phyloP scores from a whole-genome alignment of 2,113 vertebrate species.

The Macheiramphus alcinus region DNA sequence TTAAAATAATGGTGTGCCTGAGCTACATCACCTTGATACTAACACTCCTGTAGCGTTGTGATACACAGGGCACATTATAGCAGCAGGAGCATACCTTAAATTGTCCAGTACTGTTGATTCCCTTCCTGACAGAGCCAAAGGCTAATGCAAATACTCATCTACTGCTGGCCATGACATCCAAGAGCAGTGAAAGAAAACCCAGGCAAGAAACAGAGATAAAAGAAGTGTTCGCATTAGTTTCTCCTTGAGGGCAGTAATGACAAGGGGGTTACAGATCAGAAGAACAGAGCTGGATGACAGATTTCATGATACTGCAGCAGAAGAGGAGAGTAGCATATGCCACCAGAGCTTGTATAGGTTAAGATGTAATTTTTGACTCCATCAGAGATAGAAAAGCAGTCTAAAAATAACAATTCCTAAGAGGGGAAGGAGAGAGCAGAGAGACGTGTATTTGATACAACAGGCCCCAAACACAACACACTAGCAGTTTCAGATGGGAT shows the following conservation, averaged over 20 bases:
- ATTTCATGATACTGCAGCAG: neutral
- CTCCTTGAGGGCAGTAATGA: neutral
- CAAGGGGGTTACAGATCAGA: neutral
- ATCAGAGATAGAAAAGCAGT: neutral
- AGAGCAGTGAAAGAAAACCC: neutral
- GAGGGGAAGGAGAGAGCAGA: neutral
- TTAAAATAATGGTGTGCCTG: neutral
- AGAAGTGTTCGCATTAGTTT: neutral
- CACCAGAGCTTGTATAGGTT: neutral
- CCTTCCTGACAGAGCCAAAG: neutral
- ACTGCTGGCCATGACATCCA: neutral
- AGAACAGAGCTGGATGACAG: neutral
- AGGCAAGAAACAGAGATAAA: neutral
- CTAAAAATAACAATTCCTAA: conserved; percentile 27
- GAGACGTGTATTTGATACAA: neutral
- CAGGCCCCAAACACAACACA: neutral
- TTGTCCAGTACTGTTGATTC: neutral
- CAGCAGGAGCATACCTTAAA: neutral
- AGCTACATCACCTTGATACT: neutral
- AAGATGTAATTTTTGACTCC: conserved; percentile 11
- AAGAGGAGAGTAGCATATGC: neutral
- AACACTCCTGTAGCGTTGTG: neutral
- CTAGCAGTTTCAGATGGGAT: neutral
- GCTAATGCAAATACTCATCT: neutral
- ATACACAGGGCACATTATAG: neutral